Conservation (phyloP, 2,797 vertebrate species). For the Emys orbicularis region DNA sequence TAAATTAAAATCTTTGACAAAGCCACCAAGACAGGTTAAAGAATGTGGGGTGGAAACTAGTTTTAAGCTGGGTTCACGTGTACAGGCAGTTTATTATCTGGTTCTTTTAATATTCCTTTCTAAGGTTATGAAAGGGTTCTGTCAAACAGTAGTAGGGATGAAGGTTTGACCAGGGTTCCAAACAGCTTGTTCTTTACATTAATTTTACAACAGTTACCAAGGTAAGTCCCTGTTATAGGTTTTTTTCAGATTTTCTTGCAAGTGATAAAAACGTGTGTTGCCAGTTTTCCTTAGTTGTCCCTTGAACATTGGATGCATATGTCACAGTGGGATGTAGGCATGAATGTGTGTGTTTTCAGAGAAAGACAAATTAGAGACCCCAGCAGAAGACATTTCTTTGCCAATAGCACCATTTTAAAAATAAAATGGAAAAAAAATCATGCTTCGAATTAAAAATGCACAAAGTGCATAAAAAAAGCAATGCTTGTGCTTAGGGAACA, state of each 20-base stretch:
- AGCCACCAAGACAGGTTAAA: not conserved
- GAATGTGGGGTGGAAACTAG: not conserved
- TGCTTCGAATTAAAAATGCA: constrained; percentile 57
- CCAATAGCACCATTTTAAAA: constrained; percentile 58
- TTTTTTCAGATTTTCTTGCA: constrained; percentile 10
- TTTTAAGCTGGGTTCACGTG: not conserved
- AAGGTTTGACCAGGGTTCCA: not conserved
- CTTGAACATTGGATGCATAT: constrained; percentile 49
- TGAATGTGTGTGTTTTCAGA: constrained; percentile 50
- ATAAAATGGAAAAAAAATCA: constrained; percentile 36
- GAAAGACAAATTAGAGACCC: constrained; percentile 64
- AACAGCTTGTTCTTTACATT: not conserved
- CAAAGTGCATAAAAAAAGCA: constrained; percentile 2
- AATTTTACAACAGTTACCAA: not conserved
- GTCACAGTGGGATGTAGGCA: constrained; percentile 60
- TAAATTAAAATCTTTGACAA: constrained; percentile 17
- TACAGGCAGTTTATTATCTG: not conserved
- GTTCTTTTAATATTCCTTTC: not conserved
- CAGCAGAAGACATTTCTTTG: constrained; percentile 42
- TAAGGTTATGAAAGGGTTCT: not conserved
- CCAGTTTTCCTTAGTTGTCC: constrained; percentile 40
- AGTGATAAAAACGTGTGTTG: not conserved
- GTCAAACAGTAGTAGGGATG: not conserved
- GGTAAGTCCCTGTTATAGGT: not conserved
- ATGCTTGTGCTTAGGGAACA: constrained; percentile 29